Evolutionary conservation across 1,140 invertebrate species (phyloP).

Genomic region (Lucilia sericata): DNA sequence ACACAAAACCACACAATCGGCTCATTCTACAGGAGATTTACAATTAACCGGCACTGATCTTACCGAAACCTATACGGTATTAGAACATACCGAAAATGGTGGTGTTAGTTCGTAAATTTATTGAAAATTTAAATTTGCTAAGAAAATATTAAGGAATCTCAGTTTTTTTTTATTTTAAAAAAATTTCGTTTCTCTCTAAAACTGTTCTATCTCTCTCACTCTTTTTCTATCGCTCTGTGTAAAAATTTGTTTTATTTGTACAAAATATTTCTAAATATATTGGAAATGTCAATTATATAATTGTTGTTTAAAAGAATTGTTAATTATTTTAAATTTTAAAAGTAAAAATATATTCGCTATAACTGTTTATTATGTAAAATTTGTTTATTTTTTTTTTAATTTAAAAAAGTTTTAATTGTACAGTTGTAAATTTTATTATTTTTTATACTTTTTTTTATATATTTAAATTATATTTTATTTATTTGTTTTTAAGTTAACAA

Average conservation of each 20-base stretch:
- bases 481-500: background rate
- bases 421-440: background rate
- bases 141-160: slow-evolving; percentile 10
- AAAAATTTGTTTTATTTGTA: slow-evolving; percentile 18
- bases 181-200: background rate
- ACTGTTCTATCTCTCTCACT: too few species aligned
- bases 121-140: background rate
- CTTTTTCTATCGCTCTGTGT: background rate
- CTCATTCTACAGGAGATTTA: slow-evolving; percentile 32
- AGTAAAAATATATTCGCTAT: background rate
- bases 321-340: slow-evolving; percentile 9
- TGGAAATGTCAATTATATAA: slow-evolving; percentile 23
- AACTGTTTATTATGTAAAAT: background rate
- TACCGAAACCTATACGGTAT: slow-evolving; percentile 19
- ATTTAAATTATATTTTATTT: slow-evolving; percentile 3
- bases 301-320: slow-evolving; percentile 26
- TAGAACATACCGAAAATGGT: slow-evolving; percentile 32
- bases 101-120: slow-evolving; percentile 30
- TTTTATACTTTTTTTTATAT: background rate
- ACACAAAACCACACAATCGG: slow-evolving; percentile 55
- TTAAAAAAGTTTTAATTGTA: slow-evolving; percentile 14
- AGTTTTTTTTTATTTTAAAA: background rate
- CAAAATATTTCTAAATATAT: background rate
- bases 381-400: slow-evolving; percentile 18
- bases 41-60: slow-evolving; percentile 33